Evolutionary conservation across 2,113 vertebrate genomes (phyloP).

Genomic region (Cisticola juncidis): DNA sequence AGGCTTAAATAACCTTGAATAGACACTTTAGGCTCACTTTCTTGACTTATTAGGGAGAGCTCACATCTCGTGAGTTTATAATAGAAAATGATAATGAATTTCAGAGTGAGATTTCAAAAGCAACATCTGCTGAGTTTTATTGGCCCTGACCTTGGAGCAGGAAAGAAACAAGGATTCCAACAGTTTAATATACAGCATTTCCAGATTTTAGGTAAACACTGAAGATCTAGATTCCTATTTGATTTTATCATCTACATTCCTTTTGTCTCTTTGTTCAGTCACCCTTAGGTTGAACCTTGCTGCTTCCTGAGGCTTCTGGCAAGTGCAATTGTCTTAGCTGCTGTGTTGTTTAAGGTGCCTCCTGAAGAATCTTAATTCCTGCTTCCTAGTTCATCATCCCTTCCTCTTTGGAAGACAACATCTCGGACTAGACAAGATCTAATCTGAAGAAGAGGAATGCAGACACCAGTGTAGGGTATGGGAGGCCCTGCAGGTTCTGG

Average conservation of each 20-base stretch:
- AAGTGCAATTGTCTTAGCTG: neutral
- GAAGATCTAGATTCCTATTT: neutral
- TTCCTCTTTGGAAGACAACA: neutral
- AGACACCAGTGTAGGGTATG: neutral
- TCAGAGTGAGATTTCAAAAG: too few relatives aligned
- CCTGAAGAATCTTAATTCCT: neutral
- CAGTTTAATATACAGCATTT: neutral
- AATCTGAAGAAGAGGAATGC: neutral
- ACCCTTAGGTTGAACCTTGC: neutral
- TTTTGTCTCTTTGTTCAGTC: neutral
- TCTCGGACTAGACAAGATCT: neutral
- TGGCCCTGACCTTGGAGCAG: too few relatives aligned
- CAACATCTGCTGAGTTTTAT: too few relatives aligned
- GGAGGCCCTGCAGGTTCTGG: neutral
- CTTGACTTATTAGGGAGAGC: too few relatives aligned
- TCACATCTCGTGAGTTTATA: too few relatives aligned
- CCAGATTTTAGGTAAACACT: neutral
- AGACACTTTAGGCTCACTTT: too few relatives aligned
- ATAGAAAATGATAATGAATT: too few relatives aligned
- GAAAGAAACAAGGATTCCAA: too few relatives aligned
- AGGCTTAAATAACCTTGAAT: too few relatives aligned
- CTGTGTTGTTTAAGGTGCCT: neutral
- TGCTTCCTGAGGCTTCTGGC: neutral
- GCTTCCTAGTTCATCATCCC: neutral
- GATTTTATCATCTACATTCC: neutral